Evolutionary conservation across 2,113 vertebrate genomes (phyloP), one percentile per base, ranked within the genome.

Genomic region (Amphiprion ocellaris): DNA sequence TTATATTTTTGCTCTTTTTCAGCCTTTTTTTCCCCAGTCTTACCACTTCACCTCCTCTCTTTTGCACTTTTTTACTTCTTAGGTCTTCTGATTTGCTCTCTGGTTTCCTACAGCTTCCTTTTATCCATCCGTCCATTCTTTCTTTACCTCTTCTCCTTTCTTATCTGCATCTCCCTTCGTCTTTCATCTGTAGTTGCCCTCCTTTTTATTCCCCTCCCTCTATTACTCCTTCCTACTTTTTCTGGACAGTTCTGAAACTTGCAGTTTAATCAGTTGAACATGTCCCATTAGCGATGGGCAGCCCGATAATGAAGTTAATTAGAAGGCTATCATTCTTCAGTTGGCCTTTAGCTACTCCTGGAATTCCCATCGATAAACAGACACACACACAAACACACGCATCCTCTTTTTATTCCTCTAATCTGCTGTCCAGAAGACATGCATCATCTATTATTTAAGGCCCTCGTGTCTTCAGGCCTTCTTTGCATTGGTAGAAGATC

Each of bases 281-380:
- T 53, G 26, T 52, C 41, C 69, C 65, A 74, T 88, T 83, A 88
- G 68, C 14, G 19, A 81, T 76, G 59, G 81, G 54, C 66, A 69
- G 68, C 68, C 19, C 54, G 80, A 90, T 87, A 84, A 88, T 75
- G 58, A 79, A 84, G 76, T 78, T 83, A 86, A 84, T 90, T 87
- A 86, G 69, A 53, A 74, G 56, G 54, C 73, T 72, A 72, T 90
- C 74, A 75, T 66, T 90, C 84, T 68, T 76, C 75, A 71, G 62
- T 59, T 73, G 71, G 60, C 73, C 81, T 84, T 88, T 73, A 82
- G 82, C 68, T 79, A 44, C 67, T 81, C 56, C 64, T 68, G 65
- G 76, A 74, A 72, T 60, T 61, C 50, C 50, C 82, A 69, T 83
- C 64, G 12, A 83, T 65, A 62, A 61, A 85, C 49, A 55, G 64